Percentiles rank a stretch among this genome's conserved stretches.
phyloP scores from a whole-genome alignment of 2,888 invertebrate genomes.

The Pseudeuparius sepicola region DNA sequence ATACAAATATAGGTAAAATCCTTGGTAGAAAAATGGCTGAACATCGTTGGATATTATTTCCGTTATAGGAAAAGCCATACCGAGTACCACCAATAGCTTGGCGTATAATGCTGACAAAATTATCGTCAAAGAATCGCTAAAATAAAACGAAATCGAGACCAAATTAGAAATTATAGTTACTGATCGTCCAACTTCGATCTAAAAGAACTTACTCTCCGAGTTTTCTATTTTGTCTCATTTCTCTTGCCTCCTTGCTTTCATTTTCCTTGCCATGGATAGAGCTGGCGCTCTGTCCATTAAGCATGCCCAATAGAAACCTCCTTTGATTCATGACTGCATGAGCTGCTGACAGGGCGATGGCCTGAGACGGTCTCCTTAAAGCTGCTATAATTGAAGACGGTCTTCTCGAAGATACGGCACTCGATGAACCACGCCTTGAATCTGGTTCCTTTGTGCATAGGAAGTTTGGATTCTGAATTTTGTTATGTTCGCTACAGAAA shows the following conservation, averaged over 20 bases:
- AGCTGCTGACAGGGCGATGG: conserved; percentile 48
- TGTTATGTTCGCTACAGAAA: too few relatives aligned
- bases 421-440: conserved; percentile 15
- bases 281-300: conserved; percentile 12
- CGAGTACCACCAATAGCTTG: conserved; percentile 73
- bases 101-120: conserved; percentile 75
- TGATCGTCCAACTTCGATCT: too few relatives aligned
- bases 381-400: conserved; percentile 56
- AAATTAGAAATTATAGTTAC: conserved; percentile 1
- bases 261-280: conserved; percentile 2
- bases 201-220: conserved; percentile 44
- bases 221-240: conserved; percentile 35
- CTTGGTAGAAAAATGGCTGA: conserved; percentile 66
- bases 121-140: conserved; percentile 60
- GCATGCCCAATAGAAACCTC: conserved; percentile 30
- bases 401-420: conserved; percentile 39
- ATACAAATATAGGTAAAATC: conserved; percentile 76
- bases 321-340: conserved; percentile 36
- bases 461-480: too few relatives aligned
- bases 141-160: conserved; percentile 30
- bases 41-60: conserved; percentile 72
- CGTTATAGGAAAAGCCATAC: conserved; percentile 77
- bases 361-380: conserved; percentile 48
- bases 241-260: conserved; percentile 24
- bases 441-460: too few relatives aligned